A percentile compares a stretch with the other conserved stretches of the same genome.
These are phyloP conservation scores for Euglossa dilemma DNA, from an alignment of 1,140 invertebrate species.

Conservation along the genomic window DNA sequence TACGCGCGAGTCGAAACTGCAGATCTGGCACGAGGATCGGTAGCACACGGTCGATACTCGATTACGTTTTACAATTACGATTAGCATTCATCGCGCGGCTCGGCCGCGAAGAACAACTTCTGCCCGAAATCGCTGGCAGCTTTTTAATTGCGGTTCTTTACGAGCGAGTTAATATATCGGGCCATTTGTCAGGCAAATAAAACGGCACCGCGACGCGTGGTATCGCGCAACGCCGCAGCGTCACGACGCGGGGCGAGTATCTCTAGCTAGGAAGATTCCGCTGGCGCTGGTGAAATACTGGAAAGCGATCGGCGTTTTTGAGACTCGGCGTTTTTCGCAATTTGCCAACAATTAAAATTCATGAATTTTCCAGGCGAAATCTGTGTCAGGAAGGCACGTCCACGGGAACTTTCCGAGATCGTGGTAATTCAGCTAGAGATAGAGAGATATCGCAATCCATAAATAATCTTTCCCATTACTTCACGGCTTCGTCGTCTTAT, in stretches of 20 bases:
- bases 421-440: constrained; percentile 41
- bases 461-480: constrained; percentile 54
- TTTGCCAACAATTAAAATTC: constrained; percentile 52
- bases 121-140: background rate
- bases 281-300: background rate
- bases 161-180: background rate
- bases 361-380: constrained; percentile 34
- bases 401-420: constrained; percentile 49
- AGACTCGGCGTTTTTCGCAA: constrained; percentile 15
- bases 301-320: constrained; percentile 6
- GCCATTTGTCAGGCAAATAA: constrained; percentile 31
- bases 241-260: too few relatives aligned
- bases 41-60: background rate
- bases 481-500: constrained; percentile 49
- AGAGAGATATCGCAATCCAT: constrained; percentile 50
- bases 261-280: background rate
- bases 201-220: background rate
- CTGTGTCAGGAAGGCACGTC: constrained; percentile 45
- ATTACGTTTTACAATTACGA: background rate
- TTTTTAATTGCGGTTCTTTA: constrained; percentile 33
- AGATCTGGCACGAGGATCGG: too few relatives aligned
- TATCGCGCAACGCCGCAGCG: too few relatives aligned
- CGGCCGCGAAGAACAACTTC: background rate
- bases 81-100: background rate
- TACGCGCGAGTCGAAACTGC: too few relatives aligned